These are phyloP conservation scores for Hemibagrus wyckioides DNA, from an alignment of 2,113 vertebrate genomes.

Conservation along the genomic window DNA sequence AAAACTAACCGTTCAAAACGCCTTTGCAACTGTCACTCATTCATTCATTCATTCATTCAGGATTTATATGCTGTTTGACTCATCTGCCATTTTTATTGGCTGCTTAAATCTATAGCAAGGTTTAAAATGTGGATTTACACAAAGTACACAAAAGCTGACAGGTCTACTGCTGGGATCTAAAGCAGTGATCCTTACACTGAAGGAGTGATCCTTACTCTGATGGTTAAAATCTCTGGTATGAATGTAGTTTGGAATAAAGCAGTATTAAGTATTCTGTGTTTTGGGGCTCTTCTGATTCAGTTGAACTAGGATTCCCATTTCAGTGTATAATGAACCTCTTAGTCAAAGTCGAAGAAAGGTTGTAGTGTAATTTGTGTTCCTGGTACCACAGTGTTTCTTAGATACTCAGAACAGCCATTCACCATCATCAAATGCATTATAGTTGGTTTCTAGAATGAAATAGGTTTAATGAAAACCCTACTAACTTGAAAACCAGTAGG, in stretches of 20 bases:
- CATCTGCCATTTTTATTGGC: background rate
- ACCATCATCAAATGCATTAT: background rate
- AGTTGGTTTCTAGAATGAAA: background rate
- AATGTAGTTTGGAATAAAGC: background rate
- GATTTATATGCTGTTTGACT: background rate
- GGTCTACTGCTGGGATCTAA: background rate
- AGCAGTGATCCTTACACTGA: constrained; percentile 1
- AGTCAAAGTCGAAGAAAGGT: constrained; percentile 1
- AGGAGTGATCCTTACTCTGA: background rate
- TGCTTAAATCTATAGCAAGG: background rate
- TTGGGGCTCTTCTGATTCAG: background rate
- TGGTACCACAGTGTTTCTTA: background rate
- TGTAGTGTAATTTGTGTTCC: background rate
- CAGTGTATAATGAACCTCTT: constrained; percentile 4
- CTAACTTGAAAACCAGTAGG: background rate
- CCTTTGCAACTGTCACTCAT: background rate
- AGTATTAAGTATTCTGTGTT: background rate
- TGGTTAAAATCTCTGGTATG: background rate
- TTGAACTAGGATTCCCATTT: background rate
- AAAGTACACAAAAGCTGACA: background rate
- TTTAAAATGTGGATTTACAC: no score
- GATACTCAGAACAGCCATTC: background rate
- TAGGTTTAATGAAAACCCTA: background rate
- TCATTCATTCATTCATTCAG: background rate
- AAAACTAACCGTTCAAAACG: background rate